Conservation (phyloP, 2,113 vertebrate species). For the Chionodraco myersi region DNA sequence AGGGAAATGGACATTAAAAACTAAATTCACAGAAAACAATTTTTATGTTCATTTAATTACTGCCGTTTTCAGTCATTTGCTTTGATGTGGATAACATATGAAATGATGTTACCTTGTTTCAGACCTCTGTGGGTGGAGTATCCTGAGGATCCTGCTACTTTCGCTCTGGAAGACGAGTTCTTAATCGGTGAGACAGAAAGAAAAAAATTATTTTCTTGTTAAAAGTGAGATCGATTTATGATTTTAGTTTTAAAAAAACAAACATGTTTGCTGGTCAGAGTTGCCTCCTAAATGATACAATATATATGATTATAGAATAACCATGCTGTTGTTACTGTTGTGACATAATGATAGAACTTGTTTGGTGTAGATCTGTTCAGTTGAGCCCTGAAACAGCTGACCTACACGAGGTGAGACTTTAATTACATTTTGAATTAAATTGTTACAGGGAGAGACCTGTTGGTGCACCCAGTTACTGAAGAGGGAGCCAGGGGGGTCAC, state of each 20-base stretch:
- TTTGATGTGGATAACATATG: neutral
- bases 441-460: slow-evolving; percentile 84
- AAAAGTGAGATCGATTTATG: neutral
- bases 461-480: slow-evolving; percentile 92
- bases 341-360: neutral
- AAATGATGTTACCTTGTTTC: slow-evolving; percentile 24
- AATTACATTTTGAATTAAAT: neutral
- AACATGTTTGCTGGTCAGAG: neutral
- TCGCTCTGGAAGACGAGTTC: slow-evolving; percentile 89
- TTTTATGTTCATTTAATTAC: neutral
- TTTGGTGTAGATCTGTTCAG: too few species aligned
- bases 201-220: too few species aligned
- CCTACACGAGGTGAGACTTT: neutral
- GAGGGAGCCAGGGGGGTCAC: slow-evolving; percentile 88
- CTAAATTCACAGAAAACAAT: neutral
- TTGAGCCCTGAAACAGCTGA: too few species aligned
- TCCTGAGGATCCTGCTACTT: slow-evolving; percentile 86
- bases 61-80: neutral
- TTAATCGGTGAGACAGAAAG: slow-evolving; percentile 88
- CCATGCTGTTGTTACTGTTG: neutral
- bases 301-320: neutral
- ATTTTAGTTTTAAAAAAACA: neutral
- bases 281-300: too few species aligned
- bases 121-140: slow-evolving; percentile 93
- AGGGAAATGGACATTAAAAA: neutral